Conservation (phyloP, 2,888 invertebrate species). For the Tipula lateralis region DNA sequence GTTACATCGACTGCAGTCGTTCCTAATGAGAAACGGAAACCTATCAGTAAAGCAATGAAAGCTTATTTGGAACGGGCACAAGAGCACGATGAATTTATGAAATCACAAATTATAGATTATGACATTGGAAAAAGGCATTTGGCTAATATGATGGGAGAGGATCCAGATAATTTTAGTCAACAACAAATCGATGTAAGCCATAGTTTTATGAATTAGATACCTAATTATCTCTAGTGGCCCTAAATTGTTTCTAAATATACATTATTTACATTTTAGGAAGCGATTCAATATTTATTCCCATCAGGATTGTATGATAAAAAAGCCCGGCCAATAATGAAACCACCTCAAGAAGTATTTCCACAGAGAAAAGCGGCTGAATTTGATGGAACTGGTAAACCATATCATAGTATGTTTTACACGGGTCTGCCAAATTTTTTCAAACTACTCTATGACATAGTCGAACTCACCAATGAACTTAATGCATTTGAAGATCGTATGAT, state of each 20-base stretch:
- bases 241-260: not conserved
- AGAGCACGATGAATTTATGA: slow-evolving; percentile 79
- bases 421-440: slow-evolving; percentile 79
- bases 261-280: slow-evolving; percentile 55
- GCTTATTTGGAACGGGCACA: slow-evolving; percentile 78
- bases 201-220: too few species aligned
- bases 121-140: slow-evolving; percentile 91
- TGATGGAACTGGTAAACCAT: slow-evolving; percentile 84
- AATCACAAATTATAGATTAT: slow-evolving; percentile 70
- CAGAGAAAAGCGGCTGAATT: slow-evolving; percentile 82
- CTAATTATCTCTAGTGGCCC: too few species aligned
- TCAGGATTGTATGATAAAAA: slow-evolving; percentile 81
- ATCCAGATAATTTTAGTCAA: slow-evolving; percentile 83
- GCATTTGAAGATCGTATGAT: slow-evolving; percentile 67
- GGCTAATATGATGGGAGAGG: slow-evolving; percentile 98
- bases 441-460: slow-evolving; percentile 71
- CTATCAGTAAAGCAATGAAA: slow-evolving; percentile 83
- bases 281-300: slow-evolving; percentile 92
- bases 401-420: slow-evolving; percentile 89
- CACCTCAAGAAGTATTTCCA: slow-evolving; percentile 83
- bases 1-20: not conserved
- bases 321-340: slow-evolving; percentile 85
- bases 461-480: slow-evolving; percentile 61
- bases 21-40: slow-evolving; percentile 50
- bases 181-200: slow-evolving; percentile 78